Conservation (phyloP, 2,113 vertebrate genomes). For the Tragelaphus buxtoni region DNA sequence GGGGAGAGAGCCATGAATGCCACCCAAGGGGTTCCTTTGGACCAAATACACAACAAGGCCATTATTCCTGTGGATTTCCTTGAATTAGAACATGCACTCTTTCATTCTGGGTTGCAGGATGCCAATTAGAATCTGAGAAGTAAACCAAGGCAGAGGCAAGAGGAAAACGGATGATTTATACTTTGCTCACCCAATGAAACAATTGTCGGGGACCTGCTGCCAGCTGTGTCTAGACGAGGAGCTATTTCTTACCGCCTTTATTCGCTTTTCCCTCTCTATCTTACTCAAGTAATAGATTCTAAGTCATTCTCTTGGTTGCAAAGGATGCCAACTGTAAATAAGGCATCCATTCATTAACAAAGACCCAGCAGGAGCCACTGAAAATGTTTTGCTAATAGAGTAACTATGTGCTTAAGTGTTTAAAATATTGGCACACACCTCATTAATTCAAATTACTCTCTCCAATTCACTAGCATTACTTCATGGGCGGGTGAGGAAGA, state of each 20-base stretch:
- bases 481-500: background rate
- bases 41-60: background rate
- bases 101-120: background rate
- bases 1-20: background rate
- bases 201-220: background rate
- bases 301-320: background rate
- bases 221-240: background rate
- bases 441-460: constrained; percentile 21
- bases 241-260: no score
- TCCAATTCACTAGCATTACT: background rate
- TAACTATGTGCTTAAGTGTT: background rate
- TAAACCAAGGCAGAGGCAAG: background rate
- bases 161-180: background rate
- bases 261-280: background rate
- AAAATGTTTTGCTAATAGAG: background rate
- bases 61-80: background rate
- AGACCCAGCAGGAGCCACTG: background rate
- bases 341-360: background rate
- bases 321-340: background rate
- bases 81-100: fast-evolving
- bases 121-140: background rate
- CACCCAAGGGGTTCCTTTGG: background rate
- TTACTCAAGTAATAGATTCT: background rate
- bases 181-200: background rate
- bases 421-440: background rate